Conservation (phyloP, 2,797 vertebrate genomes). For the Pseudopleuronectes americanus region DNA sequence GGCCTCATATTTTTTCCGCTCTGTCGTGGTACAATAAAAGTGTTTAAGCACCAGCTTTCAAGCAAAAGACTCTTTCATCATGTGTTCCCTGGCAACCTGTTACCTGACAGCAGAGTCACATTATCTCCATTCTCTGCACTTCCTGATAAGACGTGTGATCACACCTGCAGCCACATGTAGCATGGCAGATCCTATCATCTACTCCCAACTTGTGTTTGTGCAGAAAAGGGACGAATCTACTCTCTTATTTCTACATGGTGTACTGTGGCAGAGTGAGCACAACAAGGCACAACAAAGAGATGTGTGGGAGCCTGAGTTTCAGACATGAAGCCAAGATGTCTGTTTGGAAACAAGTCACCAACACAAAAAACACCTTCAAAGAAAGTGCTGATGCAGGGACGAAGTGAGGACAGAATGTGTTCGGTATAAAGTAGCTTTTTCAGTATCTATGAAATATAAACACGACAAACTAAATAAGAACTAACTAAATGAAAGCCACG, state of each 20-base stretch:
- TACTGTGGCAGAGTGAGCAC: slow-evolving; percentile 14
- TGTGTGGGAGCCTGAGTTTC: slow-evolving; percentile 38
- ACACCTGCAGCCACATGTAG: slow-evolving; percentile 10
- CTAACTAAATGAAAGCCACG: no score
- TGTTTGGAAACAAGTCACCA: slow-evolving; percentile 34
- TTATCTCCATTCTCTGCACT: slow-evolving; percentile 5
- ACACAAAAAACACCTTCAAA: slow-evolving; percentile 8
- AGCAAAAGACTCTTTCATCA: slow-evolving; percentile 1
- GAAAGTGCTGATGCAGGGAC: background rate
- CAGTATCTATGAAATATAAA: no score
- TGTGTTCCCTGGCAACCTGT: slow-evolving; percentile 25
- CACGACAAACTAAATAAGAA: no score
- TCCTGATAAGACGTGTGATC: slow-evolving; percentile 23
- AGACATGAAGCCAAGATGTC: slow-evolving; percentile 25
- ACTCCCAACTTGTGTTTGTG: background rate
- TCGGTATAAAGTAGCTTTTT: background rate
- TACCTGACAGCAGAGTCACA: slow-evolving; percentile 5
- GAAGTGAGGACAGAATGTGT: slow-evolving; percentile 25
- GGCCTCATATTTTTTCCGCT: background rate
- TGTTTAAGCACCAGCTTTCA: slow-evolving; percentile 20
- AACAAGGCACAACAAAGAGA: slow-evolving; percentile 9
- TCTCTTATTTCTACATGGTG: slow-evolving; percentile 1
- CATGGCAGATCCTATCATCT: background rate
- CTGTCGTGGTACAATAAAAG: slow-evolving; percentile 11
- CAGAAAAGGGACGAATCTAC: background rate